A percentile compares a stretch with the other conserved stretches of the same genome.
Evolutionary conservation across 2,888 invertebrate species (phyloP).

Genomic region (Tetheella fluctuosa): DNA sequence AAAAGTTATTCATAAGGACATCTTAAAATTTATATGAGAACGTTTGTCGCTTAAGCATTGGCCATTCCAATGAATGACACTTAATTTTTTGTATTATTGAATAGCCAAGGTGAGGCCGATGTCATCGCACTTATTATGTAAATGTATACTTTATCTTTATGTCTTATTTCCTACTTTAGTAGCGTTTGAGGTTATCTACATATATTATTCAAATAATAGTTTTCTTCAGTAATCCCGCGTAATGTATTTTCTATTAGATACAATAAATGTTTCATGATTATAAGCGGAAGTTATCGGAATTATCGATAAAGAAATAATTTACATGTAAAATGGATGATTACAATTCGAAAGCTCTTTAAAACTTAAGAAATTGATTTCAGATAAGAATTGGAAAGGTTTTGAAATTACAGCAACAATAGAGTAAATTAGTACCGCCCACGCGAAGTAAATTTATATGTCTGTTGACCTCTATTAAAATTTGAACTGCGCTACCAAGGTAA

Average conservation of each 20-base stretch:
- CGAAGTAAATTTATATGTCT: conserved; percentile 7
- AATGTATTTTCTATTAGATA: conserved; percentile 20
- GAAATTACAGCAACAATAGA: background rate
- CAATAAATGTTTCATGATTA: conserved; percentile 2
- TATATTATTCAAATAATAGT: no score
- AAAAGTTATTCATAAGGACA: background rate
- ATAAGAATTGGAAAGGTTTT: background rate
- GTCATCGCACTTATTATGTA: conserved; percentile 44
- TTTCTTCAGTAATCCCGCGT: no score
- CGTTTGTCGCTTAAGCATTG: background rate
- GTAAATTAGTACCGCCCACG: background rate
- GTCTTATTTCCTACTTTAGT: conserved; percentile 44
- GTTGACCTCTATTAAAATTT: conserved; percentile 8
- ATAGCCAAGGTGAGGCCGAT: conserved; percentile 27
- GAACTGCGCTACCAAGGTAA: conserved; percentile 1
- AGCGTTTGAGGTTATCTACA: conserved; percentile 28
- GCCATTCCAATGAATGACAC: conserved; percentile 3
- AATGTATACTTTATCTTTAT: conserved; percentile 37
- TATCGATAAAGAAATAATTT: background rate
- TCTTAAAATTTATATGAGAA: conserved; percentile 9
- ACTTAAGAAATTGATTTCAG: background rate
- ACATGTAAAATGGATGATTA: no score
- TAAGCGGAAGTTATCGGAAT: background rate
- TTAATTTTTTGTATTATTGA: conserved; percentile 11
- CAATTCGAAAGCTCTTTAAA: no score